phyloP scores from a whole-genome alignment of 1,140 invertebrate species.

The Sogatella furcifera region DNA sequence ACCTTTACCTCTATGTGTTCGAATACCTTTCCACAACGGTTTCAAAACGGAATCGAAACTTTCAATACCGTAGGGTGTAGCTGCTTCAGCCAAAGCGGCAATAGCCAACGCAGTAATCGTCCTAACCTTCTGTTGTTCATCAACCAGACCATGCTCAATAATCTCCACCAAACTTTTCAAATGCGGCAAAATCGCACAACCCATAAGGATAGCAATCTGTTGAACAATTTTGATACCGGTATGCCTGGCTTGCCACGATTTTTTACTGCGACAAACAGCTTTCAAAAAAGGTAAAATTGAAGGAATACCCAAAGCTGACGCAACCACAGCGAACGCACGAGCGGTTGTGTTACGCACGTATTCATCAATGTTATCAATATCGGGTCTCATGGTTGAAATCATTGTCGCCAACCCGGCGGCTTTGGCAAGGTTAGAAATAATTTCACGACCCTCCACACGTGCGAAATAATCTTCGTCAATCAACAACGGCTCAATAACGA shows the following conservation, averaged over 20 bases:
- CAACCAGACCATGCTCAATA: conserved; percentile 91
- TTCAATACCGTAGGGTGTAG: conserved; percentile 98
- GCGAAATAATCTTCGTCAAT: conserved; percentile 99
- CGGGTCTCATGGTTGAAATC: conserved; percentile 99
- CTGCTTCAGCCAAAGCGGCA: conserved; percentile 93
- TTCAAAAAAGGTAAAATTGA: conserved; percentile 96
- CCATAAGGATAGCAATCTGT: conserved; percentile 99
- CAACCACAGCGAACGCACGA: conserved; percentile 97
- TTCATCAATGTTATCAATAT: conserved; percentile 99
- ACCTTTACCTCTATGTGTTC: conserved; percentile 96
- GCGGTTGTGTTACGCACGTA: conserved; percentile 99
- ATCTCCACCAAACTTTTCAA: conserved; percentile 97
- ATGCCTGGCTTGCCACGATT: conserved; percentile 99
- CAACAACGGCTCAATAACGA: conserved; percentile 96
- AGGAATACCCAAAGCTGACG: conserved; percentile 96
- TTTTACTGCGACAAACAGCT: conserved; percentile 98
- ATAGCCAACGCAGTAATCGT: conserved; percentile 99
- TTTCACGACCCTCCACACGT: conserved; percentile 96
- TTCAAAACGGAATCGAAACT: conserved; percentile 99
- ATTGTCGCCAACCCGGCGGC: conserved; percentile 99
- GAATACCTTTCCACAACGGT: conserved; percentile 98
- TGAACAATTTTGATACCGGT: conserved; percentile 99
- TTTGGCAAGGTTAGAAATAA: conserved; percentile 98
- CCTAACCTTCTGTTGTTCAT: conserved; percentile 81
- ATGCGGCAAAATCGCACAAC: conserved; percentile 98